Base-by-base conservation (phyloP, 2,888 invertebrate species). In the Macrophya alboannulata region DNA sequence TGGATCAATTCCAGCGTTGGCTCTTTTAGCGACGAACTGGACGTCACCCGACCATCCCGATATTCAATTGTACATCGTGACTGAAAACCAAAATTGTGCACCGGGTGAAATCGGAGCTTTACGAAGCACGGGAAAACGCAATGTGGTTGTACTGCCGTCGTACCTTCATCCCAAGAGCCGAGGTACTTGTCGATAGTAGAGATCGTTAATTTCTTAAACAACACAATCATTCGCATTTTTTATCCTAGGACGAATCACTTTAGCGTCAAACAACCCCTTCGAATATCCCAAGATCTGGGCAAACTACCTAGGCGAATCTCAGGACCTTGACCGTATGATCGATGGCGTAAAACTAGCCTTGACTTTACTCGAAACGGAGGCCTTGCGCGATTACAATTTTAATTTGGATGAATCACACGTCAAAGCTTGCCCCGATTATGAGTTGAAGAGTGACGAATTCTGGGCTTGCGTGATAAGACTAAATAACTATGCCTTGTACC, bases 401-500 rank as follows among this genome's bases (percentile, higher is more conserved):
- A 88, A 59, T 4, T 43, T 88, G 1, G 43, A 10, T 0, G 17
- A 1, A 83, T 84, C 31, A 31, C 31, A 1, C 0, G 4, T 89
- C 1, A 15, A 86, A 0, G 79, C 86, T 8, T 93, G 92, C 74
- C 86, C 89, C 17, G 17, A 86, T 3, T 77, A 87, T 72, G 79
- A 87, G 82, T 88, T 85, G 8, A 84, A 86, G 15, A 94, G 95
- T 0, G 3, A 31, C 31, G 31, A 31, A 31, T 31, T 2, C 31
- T 31, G 31, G 31, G 31, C 31, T 31, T 31, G 97, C 90, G 95
- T 96, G 0, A 95, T 97, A 0, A 94, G 94, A 86, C 95, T 95
- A 72, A 94, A 96, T 85, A 97, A 97, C 0, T 96, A 97, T 0
- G 96, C 97, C 0, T 97, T 97, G 93, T 97, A 97, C 92, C 97